These are phyloP conservation scores for Cydia strobilella DNA, from an alignment of 1,140 invertebrate species.

Conservation along the genomic window DNA sequence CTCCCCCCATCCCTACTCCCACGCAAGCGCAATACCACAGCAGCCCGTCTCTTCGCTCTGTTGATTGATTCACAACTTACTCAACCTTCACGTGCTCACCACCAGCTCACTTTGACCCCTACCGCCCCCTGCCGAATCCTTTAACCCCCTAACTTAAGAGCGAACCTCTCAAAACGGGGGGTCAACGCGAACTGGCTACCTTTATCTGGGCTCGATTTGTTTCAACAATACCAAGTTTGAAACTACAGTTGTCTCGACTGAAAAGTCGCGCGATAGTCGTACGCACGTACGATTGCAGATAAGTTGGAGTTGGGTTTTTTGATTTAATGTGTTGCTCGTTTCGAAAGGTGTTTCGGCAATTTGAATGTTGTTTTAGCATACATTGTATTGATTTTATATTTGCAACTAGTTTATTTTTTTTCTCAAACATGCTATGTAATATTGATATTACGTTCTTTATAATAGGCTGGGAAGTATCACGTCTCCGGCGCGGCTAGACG, in stretches of 20 bases:
- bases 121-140: background rate
- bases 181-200: background rate
- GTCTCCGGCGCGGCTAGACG: no score
- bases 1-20: background rate
- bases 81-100: conserved; percentile 12
- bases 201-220: conserved; percentile 31
- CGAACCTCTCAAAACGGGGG: background rate
- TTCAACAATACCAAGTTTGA: conserved; percentile 22
- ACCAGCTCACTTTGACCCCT: background rate
- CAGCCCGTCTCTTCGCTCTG: conserved; percentile 11
- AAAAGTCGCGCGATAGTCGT: conserved; percentile 16
- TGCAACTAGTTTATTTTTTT: no score
- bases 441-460: no score
- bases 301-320: background rate
- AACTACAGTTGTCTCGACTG: conserved; percentile 23
- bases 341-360: background rate
- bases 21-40: conserved; percentile 8
- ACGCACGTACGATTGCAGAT: background rate
- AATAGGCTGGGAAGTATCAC: no score
- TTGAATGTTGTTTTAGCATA: background rate
- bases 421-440: no score
- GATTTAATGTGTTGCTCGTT: background rate
- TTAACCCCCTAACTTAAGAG: background rate
- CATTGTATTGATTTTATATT: no score
- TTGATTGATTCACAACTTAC: conserved; percentile 32